Conservation (phyloP, 2,113 vertebrate genomes). For the Chlamydotis undulata region DNA sequence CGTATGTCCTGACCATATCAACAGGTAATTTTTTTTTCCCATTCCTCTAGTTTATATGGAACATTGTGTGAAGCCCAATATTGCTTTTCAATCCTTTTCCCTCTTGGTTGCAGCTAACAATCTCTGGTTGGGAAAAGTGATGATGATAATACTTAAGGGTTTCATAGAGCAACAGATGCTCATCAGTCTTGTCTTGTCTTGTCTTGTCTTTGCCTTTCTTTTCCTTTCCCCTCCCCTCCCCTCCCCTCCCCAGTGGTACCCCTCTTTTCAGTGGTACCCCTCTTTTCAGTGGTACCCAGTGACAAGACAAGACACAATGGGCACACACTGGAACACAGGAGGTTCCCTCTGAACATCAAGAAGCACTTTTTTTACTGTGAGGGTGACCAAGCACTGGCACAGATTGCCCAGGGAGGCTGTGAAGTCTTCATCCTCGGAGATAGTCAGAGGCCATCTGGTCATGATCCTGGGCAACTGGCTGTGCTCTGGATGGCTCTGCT, state of each 20-base stretch:
- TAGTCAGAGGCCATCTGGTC: not conserved
- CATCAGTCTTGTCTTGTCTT: no score
- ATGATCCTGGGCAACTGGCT: not conserved
- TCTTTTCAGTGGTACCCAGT: not conserved
- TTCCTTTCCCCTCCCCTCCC: not conserved
- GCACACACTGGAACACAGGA: not conserved
- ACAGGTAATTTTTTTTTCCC: not conserved
- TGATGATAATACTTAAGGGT: not conserved
- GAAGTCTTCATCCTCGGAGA: not conserved
- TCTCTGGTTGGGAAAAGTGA: not conserved
- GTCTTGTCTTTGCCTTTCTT: not conserved
- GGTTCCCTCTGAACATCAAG: not conserved
- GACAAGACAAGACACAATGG: not conserved
- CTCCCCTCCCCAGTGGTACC: no score
- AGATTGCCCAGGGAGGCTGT: not conserved
- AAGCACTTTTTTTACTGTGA: not conserved
- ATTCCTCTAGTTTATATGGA: not conserved
- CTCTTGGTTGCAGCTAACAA: not conserved
- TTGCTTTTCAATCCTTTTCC: not conserved
- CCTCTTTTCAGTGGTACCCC: not conserved
- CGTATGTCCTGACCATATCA: not conserved
- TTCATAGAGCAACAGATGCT: not conserved
- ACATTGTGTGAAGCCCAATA: not conserved
- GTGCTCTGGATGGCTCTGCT: not conserved
- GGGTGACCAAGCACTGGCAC: not conserved